Base-by-base conservation (phyloP, 2,797 vertebrate genomes). In the Distichodus sexfasciatus region DNA sequence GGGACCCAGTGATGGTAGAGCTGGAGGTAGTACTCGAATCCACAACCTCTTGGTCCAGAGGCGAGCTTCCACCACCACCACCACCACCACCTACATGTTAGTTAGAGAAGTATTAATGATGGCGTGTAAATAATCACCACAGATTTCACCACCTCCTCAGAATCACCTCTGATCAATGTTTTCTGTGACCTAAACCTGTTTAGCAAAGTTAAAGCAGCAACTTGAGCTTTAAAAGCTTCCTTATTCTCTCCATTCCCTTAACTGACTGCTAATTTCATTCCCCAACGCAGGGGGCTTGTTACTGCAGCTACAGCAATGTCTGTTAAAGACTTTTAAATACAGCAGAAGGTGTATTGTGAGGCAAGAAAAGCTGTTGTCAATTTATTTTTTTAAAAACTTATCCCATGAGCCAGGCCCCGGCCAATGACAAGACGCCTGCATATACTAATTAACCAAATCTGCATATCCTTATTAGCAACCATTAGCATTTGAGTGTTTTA, bases 361-460 rank as follows among this genome's bases (percentile, higher is more conserved):
- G 21, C 19, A 40, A n/a, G n/a, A 24, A 6, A 12, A 17, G 24
- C 17, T 58, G 35, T 10, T 31, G 14, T 12, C 14, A 38, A 2
- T 58, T 14, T 24, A 4, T 3, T 10, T 10, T 3, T 4, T 1
- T 12, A 38, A 58, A 58, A 38, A 23, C 33, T 14, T 57, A 24
- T 38, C 54, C 54, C 6, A 38, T 21, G 9, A 38, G 33, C 33
- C 19, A 21, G 19, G n/a, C 14, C 6, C 54, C 40, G 33, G 54
- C 54, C 54, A 58, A 24, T 8, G 54, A 33, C 6, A 40, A 26
- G 35, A 8, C 14, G 19, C 12, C 14, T 23, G 33, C 51, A 84
- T 81, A 87, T 84, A 79, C 79, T 89, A 87, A 90, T 89, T 87
- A 87, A 84, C 78, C 76, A 87, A 91, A 90, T 90, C 87, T 89